Evolutionary conservation across 1,140 invertebrate species (phyloP), one percentile per base, ranked within the genome.

Genomic region (Scylla paramamosain): DNA sequence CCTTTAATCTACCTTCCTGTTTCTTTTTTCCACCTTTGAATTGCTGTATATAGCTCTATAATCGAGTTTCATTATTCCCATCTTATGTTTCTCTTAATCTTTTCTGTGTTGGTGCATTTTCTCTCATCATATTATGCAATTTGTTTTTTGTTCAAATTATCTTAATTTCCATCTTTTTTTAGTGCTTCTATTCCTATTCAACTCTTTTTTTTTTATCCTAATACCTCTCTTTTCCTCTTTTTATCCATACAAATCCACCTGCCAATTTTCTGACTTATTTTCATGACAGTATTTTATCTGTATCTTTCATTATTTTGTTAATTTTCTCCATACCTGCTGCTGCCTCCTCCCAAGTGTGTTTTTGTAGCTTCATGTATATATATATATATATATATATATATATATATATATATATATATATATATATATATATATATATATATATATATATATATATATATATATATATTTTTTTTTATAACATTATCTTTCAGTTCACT

Each of bases 351-450:
- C n/a, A n/a, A n/a, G 31, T 12, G 29, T 8, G 10, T 87, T 8
- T 87, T 25, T 29, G 10, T 87, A 87, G 29, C 8, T 12, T 25
- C 10, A 25, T 12, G 31, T 87, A 87, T 87, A 87, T 87, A 16
- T 87, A 87, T 87, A 87, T 25, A 87, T 31, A 87, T 87, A 87
- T 87, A 31, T 31, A 87, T 87, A 31, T 87, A 87, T 16, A 87
- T 87, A 87, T 31, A 87, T 31, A 31, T 25, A 25, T 25, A 25
- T 25, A 87, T 87, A 87, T 31, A 87, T 87, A 31, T 25, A 87
- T 87, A 87, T 87, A 87, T 87, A 87, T 87, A 87, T 87, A 87
- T 87, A 87, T 87, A 87, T 87, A 87, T 87, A 87, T 87, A 87
- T 87, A 87, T 87, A 87, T 87, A 87, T 87, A 87, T 87, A 87